phyloP scores from a whole-genome alignment of 2,888 invertebrate genomes.

The Agrochola litura region DNA sequence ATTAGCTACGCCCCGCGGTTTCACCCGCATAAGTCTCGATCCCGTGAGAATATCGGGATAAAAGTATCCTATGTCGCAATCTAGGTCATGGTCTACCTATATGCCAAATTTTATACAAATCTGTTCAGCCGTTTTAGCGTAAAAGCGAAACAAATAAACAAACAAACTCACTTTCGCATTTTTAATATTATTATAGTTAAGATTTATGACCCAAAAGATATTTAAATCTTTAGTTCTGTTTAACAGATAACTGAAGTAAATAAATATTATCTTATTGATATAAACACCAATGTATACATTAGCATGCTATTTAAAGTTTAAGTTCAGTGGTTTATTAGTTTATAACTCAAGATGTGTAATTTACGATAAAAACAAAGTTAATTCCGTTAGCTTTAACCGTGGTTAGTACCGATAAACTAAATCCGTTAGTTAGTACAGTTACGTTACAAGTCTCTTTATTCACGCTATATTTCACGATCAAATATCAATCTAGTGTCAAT shows the following conservation, averaged over 20 bases:
- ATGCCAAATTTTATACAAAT: no score
- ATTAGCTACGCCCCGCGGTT: no score
- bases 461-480: conserved; percentile 55
- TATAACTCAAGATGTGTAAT: conserved; percentile 45
- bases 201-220: neutral
- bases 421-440: conserved; percentile 52
- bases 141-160: no score
- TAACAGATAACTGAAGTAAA: neutral
- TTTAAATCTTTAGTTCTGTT: neutral
- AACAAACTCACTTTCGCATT: no score
- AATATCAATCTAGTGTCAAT: conserved; percentile 49
- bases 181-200: no score
- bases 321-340: conserved; percentile 23
- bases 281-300: neutral
- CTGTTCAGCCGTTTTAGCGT: no score
- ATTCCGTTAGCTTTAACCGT: conserved; percentile 48
- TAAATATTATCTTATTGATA: neutral
- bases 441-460: conserved; percentile 36
- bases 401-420: conserved; percentile 49
- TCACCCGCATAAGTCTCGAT: no score
- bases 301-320: neutral
- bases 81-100: no score
- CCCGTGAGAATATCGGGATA: no score
- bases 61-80: no score
- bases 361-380: conserved; percentile 43